phyloP scores from a whole-genome alignment of 1,140 invertebrate genomes.

The Zaprionus gabonicus region DNA sequence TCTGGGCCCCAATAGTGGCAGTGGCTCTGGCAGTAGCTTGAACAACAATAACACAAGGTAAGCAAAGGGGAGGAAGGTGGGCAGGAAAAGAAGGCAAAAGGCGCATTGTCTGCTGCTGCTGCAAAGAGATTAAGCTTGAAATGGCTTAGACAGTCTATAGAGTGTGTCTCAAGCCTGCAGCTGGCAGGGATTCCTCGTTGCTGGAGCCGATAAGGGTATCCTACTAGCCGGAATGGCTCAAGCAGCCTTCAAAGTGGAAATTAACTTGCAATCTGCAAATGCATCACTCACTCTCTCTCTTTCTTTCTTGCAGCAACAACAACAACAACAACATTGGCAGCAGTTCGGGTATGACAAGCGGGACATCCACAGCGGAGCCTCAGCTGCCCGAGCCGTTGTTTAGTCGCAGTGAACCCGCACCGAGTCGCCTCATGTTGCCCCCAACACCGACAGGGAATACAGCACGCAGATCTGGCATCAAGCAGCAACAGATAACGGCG shows the following conservation, averaged over 20 bases:
- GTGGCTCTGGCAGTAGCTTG: background rate
- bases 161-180: too few relatives aligned
- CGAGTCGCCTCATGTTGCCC: slow-evolving; percentile 24
- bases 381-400: slow-evolving; percentile 10
- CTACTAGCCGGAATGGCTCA: too few relatives aligned
- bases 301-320: background rate
- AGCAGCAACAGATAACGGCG: slow-evolving; percentile 60
- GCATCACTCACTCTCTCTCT: background rate
- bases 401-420: background rate
- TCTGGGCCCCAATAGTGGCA: background rate
- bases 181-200: too few relatives aligned
- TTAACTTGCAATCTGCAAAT: background rate
- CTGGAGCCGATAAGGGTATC: too few relatives aligned
- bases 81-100: too few relatives aligned
- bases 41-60: slow-evolving; percentile 18
- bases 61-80: background rate
- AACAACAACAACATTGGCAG: slow-evolving; percentile 5
- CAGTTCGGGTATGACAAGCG: background rate
- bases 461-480: slow-evolving; percentile 42
- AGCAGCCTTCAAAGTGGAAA: too few relatives aligned
- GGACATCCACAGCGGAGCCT: background rate
- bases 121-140: background rate
- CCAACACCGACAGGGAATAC: slow-evolving; percentile 25
- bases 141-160: too few relatives aligned
- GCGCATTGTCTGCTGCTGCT: background rate